A percentile compares a stretch with the other conserved stretches of the same genome.
These are phyloP conservation scores for Octomys mimax DNA, from an alignment of 2,797 vertebrate species.

Conservation along the genomic window DNA sequence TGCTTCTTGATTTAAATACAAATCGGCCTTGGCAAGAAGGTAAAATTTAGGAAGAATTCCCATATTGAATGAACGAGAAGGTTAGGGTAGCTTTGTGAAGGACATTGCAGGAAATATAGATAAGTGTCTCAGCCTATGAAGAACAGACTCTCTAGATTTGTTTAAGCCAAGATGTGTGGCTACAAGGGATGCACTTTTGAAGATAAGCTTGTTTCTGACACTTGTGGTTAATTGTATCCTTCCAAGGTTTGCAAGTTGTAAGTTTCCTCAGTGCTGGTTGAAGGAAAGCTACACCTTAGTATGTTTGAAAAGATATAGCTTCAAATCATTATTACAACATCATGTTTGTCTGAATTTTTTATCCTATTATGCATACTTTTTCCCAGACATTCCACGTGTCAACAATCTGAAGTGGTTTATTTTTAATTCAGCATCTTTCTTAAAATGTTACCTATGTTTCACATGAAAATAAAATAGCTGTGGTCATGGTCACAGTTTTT, in stretches of 20 bases:
- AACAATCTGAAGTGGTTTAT: background rate
- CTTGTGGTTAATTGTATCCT: background rate
- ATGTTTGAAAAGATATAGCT: background rate
- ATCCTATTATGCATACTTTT: conserved; percentile 24
- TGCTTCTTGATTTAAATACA: background rate
- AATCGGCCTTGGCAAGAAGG: background rate
- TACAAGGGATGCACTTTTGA: conserved; percentile 2
- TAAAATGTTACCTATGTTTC: background rate
- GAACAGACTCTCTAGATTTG: background rate
- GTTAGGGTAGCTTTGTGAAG: background rate
- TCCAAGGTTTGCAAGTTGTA: background rate
- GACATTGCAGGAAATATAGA: background rate
- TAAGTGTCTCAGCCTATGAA: background rate
- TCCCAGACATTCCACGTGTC: background rate
- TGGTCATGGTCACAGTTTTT: background rate
- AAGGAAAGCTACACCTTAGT: background rate
- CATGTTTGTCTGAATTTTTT: background rate
- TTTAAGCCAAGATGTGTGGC: background rate
- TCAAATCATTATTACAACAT: conserved; percentile 4
- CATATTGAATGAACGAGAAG: background rate
- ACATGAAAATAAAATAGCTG: conserved; percentile 5
- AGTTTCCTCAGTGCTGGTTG: conserved; percentile 13
- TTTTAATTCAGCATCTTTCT: conserved; percentile 32
- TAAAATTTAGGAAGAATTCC: background rate
- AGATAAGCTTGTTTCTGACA: background rate